phyloP scores from a whole-genome alignment of 1,140 invertebrate species.

The Triops cancriformis region DNA sequence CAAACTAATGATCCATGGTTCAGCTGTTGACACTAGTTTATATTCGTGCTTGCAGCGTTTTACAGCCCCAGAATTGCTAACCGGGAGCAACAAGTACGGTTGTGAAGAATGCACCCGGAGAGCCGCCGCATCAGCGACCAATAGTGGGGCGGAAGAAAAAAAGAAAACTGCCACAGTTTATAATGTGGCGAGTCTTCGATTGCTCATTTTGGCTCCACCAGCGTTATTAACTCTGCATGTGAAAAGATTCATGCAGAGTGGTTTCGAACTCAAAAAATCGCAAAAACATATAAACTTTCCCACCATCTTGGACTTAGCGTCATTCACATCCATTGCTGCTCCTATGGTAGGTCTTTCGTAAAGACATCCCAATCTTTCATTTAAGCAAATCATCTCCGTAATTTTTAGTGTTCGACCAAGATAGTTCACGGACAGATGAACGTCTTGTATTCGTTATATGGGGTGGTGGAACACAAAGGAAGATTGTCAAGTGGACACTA shows the following conservation, averaged over 20 bases:
- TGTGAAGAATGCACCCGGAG: constrained; percentile 77
- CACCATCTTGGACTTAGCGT: constrained; percentile 72
- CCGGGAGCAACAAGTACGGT: constrained; percentile 81
- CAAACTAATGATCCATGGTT: constrained; percentile 59
- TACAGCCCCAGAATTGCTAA: constrained; percentile 76
- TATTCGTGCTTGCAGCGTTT: constrained; percentile 85
- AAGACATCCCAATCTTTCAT: constrained; percentile 32
- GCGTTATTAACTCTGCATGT: constrained; percentile 88
- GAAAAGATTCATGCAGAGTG: constrained; percentile 73
- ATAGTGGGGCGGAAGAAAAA: constrained; percentile 28
- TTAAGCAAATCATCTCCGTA: constrained; percentile 19
- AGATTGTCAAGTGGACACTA: constrained; percentile 87
- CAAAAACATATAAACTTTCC: constrained; percentile 81
- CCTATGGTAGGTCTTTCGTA: not conserved
- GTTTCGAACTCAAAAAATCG: constrained; percentile 62
- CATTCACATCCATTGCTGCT: constrained; percentile 69
- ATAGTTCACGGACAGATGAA: constrained; percentile 47
- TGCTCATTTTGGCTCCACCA: constrained; percentile 81
- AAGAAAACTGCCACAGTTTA: constrained; percentile 62
- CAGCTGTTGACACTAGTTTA: constrained; percentile 57
- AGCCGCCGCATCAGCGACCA: constrained; percentile 23
- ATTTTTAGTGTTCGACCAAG: not conserved
- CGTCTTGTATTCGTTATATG: constrained; percentile 83
- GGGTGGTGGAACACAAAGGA: constrained; percentile 89
- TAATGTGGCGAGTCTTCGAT: constrained; percentile 83